Evolutionary conservation across 2,888 invertebrate species (phyloP).

Genomic region (Nycteola revayana): DNA sequence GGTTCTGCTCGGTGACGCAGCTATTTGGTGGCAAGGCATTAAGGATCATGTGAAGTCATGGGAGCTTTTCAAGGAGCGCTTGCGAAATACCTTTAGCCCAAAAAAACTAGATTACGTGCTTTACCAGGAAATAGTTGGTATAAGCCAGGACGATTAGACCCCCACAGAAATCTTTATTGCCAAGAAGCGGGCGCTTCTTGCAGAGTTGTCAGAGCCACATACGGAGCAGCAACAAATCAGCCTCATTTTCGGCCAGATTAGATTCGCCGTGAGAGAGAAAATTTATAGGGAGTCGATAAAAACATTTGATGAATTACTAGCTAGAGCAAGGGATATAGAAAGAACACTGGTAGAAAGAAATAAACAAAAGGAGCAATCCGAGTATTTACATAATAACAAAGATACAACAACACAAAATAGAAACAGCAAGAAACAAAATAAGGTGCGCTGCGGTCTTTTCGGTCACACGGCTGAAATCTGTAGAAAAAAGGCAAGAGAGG

Average conservation of each 20-base stretch:
- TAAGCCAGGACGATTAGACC: slow-evolving; percentile 4
- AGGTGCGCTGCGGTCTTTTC: slow-evolving; percentile 2
- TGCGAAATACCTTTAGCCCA: slow-evolving; percentile 14
- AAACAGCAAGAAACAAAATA: slow-evolving; percentile 4
- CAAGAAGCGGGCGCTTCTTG: slow-evolving; percentile 2
- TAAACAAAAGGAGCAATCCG: not conserved
- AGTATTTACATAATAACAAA: not conserved
- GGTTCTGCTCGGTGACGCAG: slow-evolving; percentile 3
- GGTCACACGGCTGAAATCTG: slow-evolving; percentile 7
- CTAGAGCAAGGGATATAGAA: slow-evolving; percentile 1
- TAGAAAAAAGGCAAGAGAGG: slow-evolving; percentile 5
- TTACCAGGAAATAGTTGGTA: slow-evolving; percentile 13
- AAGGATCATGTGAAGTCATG: slow-evolving; percentile 8
- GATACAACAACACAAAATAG: slow-evolving; percentile 1
- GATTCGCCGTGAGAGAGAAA: slow-evolving; percentile 5
- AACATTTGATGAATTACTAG: slow-evolving; percentile 5
- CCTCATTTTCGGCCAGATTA: slow-evolving; percentile 9
- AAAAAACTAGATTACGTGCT: slow-evolving; percentile 11
- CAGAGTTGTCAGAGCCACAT: slow-evolving; percentile 5
- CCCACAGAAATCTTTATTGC: slow-evolving; percentile 15
- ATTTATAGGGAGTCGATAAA: not conserved
- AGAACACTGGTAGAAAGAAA: not conserved
- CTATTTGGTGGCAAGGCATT: slow-evolving; percentile 9
- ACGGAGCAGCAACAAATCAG: slow-evolving; percentile 6
- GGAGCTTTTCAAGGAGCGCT: slow-evolving; percentile 6